Base-by-base conservation (phyloP, 2,888 invertebrate genomes). In the Alsophila aescularia region DNA sequence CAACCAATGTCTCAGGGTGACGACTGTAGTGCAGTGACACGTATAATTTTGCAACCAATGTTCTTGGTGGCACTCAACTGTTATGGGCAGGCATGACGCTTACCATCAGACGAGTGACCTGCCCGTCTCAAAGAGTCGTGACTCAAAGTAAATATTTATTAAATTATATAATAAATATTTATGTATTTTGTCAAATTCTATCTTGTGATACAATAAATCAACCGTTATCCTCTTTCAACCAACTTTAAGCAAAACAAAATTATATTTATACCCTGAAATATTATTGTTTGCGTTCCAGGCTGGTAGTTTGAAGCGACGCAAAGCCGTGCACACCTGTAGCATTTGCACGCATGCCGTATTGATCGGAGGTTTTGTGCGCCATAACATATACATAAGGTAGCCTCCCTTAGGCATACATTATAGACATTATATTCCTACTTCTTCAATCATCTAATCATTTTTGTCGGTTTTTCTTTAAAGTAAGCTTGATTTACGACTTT, bases 271-370 rank as follows among this genome's bases (percentile, higher is more conserved):
- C 29, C 21, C 24, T 24, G 24, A 24, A 24, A 24, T 24, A 24
- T 24, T 24, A 8, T 6, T 24, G 24, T 24, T 24, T 1, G 29
- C 29, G 29, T n/a, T 29, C 29, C 29, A 10, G 29, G 8, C 29
- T 2, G 9, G 2, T 2, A 8, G 9, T 4, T 29, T 6, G 29
- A n/a, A 29, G 29, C n/a, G 31, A 37, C 13, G 42, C 48, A 24
- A 15, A 14, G 8, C 27, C 45, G 39, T n/a, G 40, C 55, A 31
- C 52, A 63, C 60, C 63, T 63, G 63, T 60, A 39, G 53, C 39
- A 18, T 36, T 18, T 13, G 34, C 27, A 34, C 40, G 34, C 51
- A 37, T 10, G 10, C 12, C 5, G 9, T 52, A 52, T 52, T 34
- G 44, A 52, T 52, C 34, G 29, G 12, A 6, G 1, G 10, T 44